A percentile compares a stretch with the other conserved stretches of the same genome.
phyloP scores from a whole-genome alignment of 2,888 invertebrate genomes.

The Itoplectis maculator region DNA sequence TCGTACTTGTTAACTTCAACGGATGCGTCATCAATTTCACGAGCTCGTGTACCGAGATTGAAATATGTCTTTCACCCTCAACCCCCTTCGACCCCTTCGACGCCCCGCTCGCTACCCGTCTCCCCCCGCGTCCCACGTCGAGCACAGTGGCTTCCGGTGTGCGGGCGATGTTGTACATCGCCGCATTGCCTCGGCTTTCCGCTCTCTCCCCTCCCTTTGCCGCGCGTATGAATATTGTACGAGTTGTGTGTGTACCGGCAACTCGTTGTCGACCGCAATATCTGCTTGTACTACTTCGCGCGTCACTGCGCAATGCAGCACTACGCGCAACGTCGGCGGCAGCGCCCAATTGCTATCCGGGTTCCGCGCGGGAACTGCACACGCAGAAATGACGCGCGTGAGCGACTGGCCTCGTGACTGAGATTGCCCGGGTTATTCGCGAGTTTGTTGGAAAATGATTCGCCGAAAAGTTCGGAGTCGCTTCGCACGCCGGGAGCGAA shows the following conservation, averaged over 20 bases:
- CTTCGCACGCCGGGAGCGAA: background rate
- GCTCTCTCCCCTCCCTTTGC: background rate
- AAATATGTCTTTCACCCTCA: conserved; percentile 35
- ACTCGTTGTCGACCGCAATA: conserved; percentile 49
- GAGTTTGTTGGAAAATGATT: conserved; percentile 24
- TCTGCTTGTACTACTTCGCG: conserved; percentile 33
- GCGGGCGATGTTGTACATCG: conserved; percentile 22
- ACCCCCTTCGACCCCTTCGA: no score
- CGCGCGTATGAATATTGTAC: conserved; percentile 45
- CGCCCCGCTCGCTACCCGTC: no score
- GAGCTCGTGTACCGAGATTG: conserved; percentile 46
- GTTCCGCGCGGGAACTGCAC: background rate
- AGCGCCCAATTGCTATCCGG: conserved; percentile 2
- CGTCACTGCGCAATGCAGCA: conserved; percentile 40
- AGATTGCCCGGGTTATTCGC: conserved; percentile 26
- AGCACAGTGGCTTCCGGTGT: conserved; percentile 38
- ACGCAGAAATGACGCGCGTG: no score
- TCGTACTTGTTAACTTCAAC: conserved; percentile 54
- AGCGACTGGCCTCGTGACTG: conserved; percentile 2
- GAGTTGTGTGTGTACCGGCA: conserved; percentile 31
- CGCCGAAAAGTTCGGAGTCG: conserved; percentile 43
- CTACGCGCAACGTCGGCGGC: conserved; percentile 8
- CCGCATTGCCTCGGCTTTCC: conserved; percentile 19
- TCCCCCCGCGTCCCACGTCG: background rate
- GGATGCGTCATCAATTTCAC: conserved; percentile 50